These are phyloP conservation scores for Thamnophis sirtalis DNA, from an alignment of 2,113 vertebrate genomes.

Conservation along the genomic window DNA sequence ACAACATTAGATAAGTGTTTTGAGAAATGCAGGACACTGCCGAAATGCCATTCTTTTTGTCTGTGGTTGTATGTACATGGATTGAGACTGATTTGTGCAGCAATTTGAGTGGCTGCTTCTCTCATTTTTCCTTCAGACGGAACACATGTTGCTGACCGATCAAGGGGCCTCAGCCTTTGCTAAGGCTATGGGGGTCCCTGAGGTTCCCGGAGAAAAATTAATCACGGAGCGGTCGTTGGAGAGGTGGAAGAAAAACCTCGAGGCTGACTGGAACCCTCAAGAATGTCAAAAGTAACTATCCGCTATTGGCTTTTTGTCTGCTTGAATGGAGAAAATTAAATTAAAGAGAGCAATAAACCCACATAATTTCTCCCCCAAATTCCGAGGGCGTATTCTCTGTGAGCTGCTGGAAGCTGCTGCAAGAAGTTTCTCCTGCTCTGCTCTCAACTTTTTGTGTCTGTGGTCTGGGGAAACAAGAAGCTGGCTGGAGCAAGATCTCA, in stretches of 20 bases:
- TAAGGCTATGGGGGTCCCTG: conserved; percentile 76
- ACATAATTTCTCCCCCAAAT: background rate
- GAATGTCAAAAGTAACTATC: conserved; percentile 75
- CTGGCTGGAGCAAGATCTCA: background rate
- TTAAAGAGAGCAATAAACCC: background rate
- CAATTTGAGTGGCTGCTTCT: background rate
- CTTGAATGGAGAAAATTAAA: background rate
- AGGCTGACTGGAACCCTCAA: conserved; percentile 66
- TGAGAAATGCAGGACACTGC: background rate
- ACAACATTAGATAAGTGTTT: background rate
- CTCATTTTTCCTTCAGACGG: conserved; percentile 69
- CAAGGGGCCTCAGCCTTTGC: conserved; percentile 84
- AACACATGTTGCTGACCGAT: conserved; percentile 81
- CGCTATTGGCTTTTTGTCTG: background rate
- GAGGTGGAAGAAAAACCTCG: conserved; percentile 77
- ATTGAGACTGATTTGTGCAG: background rate
- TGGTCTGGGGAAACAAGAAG: background rate
- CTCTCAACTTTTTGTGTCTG: background rate
- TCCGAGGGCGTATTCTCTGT: background rate
- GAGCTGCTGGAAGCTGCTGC: background rate
- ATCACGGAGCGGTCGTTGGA: conserved; percentile 79
- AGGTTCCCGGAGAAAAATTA: conserved; percentile 78
- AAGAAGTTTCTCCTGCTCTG: background rate
- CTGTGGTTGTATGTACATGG: too few relatives aligned
- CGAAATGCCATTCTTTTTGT: background rate